Conservation (phyloP, 1,140 invertebrate genomes). For the Drosophila melanica region DNA sequence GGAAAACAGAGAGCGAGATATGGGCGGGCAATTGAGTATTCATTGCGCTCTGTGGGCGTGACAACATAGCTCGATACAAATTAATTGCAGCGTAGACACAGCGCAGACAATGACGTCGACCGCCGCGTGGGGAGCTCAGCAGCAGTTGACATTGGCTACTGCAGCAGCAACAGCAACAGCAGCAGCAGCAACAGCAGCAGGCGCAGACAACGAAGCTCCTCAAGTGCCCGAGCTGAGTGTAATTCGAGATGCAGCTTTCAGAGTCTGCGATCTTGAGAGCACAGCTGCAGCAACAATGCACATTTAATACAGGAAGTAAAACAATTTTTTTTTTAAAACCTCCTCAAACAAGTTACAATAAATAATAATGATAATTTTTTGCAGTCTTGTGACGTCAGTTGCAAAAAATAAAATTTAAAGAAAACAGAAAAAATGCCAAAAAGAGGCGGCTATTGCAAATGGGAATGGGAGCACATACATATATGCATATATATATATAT, state of each 20-base stretch:
- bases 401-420: neutral
- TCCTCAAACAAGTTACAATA: slow-evolving; percentile 62
- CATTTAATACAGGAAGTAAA: slow-evolving; percentile 57
- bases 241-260: slow-evolving; percentile 41
- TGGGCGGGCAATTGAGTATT: neutral
- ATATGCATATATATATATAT: neutral
- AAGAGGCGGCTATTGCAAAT: slow-evolving; percentile 2
- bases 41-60: slow-evolving; percentile 38
- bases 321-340: slow-evolving; percentile 34
- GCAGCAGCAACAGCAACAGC: slow-evolving; percentile 5
- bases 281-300: slow-evolving; percentile 36
- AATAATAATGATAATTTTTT: slow-evolving; percentile 67
- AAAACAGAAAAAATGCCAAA: neutral
- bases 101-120: slow-evolving; percentile 45
- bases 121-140: slow-evolving; percentile 51
- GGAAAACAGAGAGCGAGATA: neutral
- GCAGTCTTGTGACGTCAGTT: slow-evolving; percentile 38
- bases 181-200: slow-evolving; percentile 17
- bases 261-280: slow-evolving; percentile 39
- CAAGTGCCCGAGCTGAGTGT: slow-evolving; percentile 30
- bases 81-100: slow-evolving; percentile 65
- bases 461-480: neutral
- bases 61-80: slow-evolving; percentile 57
- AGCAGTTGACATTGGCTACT: slow-evolving; percentile 23
- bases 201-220: slow-evolving; percentile 30